Percentiles rank a stretch among this genome's conserved stretches.
These are phyloP conservation scores for Drosophila recens DNA, from an alignment of 2,888 invertebrate species.

Conservation along the genomic window DNA sequence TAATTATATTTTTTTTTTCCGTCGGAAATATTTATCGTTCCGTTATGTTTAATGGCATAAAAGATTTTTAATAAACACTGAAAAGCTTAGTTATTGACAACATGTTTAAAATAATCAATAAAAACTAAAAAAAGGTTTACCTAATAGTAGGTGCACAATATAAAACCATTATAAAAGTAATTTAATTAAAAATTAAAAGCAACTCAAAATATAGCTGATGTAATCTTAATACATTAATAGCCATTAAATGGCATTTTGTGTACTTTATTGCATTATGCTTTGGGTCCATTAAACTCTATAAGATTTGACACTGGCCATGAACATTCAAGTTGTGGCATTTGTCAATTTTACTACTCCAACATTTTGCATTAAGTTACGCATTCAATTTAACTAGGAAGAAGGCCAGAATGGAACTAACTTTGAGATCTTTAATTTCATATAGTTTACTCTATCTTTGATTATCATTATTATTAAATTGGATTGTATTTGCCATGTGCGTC, in stretches of 20 bases:
- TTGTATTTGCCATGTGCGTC: neutral
- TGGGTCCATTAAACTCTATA: constrained; percentile 68
- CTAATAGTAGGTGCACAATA: neutral
- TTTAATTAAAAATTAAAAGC: constrained; percentile 1
- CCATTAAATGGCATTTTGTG: constrained; percentile 71
- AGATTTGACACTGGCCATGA: constrained; percentile 61
- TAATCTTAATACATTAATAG: constrained; percentile 64
- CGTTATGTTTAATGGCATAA: neutral
- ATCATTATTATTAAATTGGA: neutral
- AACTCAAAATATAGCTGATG: constrained; percentile 23
- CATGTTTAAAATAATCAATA: neutral
- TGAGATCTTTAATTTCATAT: neutral
- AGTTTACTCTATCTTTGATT: neutral
- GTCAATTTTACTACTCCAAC: neutral
- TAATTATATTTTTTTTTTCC: neutral
- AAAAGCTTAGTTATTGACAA: neutral
- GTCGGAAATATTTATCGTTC: neutral
- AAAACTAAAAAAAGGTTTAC: neutral
- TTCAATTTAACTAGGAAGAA: constrained; percentile 56
- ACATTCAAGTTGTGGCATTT: constrained; percentile 1
- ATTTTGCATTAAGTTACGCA: constrained; percentile 18
- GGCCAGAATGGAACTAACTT: constrained; percentile 1
- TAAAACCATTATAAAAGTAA: neutral
- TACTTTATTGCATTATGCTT: constrained; percentile 60
- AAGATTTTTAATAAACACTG: neutral